These are phyloP conservation scores for Etheostoma cragini DNA, from an alignment of 2,113 vertebrate genomes.

Conservation along the genomic window DNA sequence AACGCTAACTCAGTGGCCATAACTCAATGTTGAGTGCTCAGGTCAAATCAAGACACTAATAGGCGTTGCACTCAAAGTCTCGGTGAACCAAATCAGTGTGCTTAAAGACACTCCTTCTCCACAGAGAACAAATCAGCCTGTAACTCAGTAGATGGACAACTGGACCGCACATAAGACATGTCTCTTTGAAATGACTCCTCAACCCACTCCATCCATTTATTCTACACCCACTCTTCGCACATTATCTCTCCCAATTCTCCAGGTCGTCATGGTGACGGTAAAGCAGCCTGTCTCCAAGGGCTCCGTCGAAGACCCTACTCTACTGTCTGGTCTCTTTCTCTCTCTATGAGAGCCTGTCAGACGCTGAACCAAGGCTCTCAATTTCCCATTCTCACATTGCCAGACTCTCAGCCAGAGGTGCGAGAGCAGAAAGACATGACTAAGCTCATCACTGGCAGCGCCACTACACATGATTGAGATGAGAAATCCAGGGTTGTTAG, in stretches of 20 bases:
- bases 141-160: background rate
- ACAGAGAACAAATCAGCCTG: background rate
- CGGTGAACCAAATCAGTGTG: slow-evolving; percentile 2
- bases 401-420: slow-evolving; percentile 21
- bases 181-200: slow-evolving; percentile 50
- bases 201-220: slow-evolving; percentile 27
- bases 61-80: slow-evolving; percentile 27
- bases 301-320: slow-evolving; percentile 45
- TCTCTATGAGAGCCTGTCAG: slow-evolving; percentile 5
- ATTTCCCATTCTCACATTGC: slow-evolving; percentile 45
- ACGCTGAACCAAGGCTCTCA: slow-evolving; percentile 23
- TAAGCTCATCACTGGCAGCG: slow-evolving; percentile 29
- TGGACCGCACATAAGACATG: slow-evolving; percentile 14
- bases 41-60: background rate
- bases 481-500: slow-evolving; percentile 3
- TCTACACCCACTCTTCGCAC: slow-evolving; percentile 12
- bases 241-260: slow-evolving; percentile 20
- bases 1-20: background rate
- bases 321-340: slow-evolving; percentile 33
- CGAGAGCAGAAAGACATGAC: slow-evolving; percentile 18
- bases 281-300: slow-evolving; percentile 62
- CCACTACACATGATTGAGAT: slow-evolving; percentile 12
- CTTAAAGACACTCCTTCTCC: slow-evolving; percentile 10
- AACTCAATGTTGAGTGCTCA: background rate
- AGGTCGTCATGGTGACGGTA: slow-evolving; percentile 71